A percentile compares a stretch with the other conserved stretches of the same genome.
Conservation (phyloP, 2,888 invertebrate species). For the Tachina grossa region DNA sequence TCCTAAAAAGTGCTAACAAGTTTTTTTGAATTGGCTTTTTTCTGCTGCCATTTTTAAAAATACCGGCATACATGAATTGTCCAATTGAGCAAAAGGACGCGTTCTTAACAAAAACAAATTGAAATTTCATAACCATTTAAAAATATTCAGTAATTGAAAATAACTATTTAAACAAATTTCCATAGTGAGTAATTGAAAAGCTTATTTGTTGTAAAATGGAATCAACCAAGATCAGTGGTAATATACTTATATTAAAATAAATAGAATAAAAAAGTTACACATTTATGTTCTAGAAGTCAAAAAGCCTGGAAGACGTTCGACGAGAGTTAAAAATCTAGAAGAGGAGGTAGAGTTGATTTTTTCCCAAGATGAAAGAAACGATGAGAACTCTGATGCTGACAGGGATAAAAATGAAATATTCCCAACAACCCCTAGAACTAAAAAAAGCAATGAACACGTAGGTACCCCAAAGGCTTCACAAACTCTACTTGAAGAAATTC, state of each 20-base stretch:
- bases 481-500: conserved; percentile 21
- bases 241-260: not conserved
- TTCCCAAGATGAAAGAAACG: conserved; percentile 59
- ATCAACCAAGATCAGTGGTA: conserved; percentile 27
- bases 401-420: not conserved
- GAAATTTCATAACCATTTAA: not conserved
- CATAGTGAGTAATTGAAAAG: not conserved
- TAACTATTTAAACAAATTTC: not conserved
- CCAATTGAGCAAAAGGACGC: conserved; percentile 37
- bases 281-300: not conserved
- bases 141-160: not conserved
- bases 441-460: conserved; percentile 6
- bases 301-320: conserved; percentile 35
- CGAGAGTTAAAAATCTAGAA: conserved; percentile 60
- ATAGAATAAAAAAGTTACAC: not conserved
- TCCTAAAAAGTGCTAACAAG: conserved; percentile 57
- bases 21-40: conserved; percentile 5
- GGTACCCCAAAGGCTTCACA: conserved; percentile 18
- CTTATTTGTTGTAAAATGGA: not conserved
- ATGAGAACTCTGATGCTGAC: conserved; percentile 20
- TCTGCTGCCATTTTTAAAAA: conserved; percentile 57
- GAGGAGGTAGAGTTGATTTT: conserved; percentile 65
- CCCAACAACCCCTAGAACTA: conserved; percentile 12
- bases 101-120: not conserved
- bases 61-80: conserved; percentile 48